These are phyloP conservation scores for Cerastis leucographa DNA, from an alignment of 2,888 invertebrate species.

Conservation along the genomic window DNA sequence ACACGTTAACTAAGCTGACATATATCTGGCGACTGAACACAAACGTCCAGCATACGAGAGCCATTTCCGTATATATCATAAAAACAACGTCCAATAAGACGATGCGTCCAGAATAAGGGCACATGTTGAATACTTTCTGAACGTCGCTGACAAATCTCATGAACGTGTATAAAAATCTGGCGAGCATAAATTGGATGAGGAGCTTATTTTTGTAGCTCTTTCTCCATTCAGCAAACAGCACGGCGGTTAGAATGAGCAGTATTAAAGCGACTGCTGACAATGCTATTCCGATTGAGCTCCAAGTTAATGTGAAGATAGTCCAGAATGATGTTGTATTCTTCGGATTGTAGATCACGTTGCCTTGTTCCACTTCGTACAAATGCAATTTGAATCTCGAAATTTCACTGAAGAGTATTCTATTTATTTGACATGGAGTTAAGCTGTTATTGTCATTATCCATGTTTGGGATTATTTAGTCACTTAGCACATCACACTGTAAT, in stretches of 20 bases:
- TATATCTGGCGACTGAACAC: conserved; percentile 84
- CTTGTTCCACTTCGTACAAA: conserved; percentile 61
- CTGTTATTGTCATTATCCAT: conserved; percentile 41
- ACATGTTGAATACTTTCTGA: conserved; percentile 62
- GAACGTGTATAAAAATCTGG: conserved; percentile 79
- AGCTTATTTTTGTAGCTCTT: conserved; percentile 82
- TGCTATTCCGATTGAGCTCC: conserved; percentile 77
- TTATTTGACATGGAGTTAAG: conserved; percentile 35
- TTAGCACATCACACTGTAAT: conserved; percentile 28
- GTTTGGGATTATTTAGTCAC: conserved; percentile 39
- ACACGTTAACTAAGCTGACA: conserved; percentile 80
- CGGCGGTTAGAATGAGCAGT: conserved; percentile 79
- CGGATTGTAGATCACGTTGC: conserved; percentile 61
- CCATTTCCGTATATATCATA: conserved; percentile 79
- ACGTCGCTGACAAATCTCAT: conserved; percentile 78
- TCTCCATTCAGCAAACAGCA: conserved; percentile 83
- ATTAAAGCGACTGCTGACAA: conserved; percentile 76
- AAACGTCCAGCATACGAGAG: conserved; percentile 83
- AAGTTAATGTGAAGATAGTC: conserved; percentile 68
- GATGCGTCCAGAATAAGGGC: conserved; percentile 39
- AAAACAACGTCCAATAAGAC: conserved; percentile 68
- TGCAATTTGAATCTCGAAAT: not conserved
- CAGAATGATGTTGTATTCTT: conserved; percentile 65
- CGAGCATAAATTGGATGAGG: conserved; percentile 83
- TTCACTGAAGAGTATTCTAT: conserved; percentile 25